Base-by-base conservation (phyloP, 2,888 invertebrate genomes). In the Eupithecia tripunctaria region DNA sequence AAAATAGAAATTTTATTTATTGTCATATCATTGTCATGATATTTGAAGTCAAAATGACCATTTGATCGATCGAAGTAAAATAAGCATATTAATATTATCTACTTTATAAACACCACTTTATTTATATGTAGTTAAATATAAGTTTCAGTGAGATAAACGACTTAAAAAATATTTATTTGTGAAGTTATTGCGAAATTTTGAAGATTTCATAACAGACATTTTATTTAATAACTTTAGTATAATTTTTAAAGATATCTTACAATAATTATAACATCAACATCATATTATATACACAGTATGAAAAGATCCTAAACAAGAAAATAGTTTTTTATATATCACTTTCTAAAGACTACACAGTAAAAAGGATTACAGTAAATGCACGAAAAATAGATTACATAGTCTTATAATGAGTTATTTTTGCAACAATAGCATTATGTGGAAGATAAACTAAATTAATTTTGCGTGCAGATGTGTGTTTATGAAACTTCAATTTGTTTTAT, bases 311-410 rank as follows among this genome's bases (percentile, higher is more conserved):
- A 89, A 85, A 86, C 88, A 82, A 88, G 89, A 91, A 88, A 91
- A 90, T 91, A 91, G 89, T 88, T 88, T 85, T 86, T 88, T 43
- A 18, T 3, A 93, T 94, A 93, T 94, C 94, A 93, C 93, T 90
- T 84, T 89, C 89, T 91, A 91, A 84, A 88, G 85, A 89, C 88
- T 89, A 88, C 88, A 89, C 87, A 89, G 88, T 93, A 91, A 89
- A 92, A 92, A 90, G 89, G 89, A 89, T 92, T 94, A 93, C 93
- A 94, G 94, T 94, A 94, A 93, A 94, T 93, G 90, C 92, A 91
- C 94, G 90, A 94, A 94, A 94, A 94, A 94, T 94, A 94, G 93
- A 91, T 85, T 85, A 89, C 83, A 86, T 91, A 92, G 91, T 92
- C 90, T 93, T 88, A 89, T 63, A 32, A 63, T 85, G 83, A 87